Conservation (phyloP, 2,888 invertebrate species). For the Agapostemon virescens region DNA sequence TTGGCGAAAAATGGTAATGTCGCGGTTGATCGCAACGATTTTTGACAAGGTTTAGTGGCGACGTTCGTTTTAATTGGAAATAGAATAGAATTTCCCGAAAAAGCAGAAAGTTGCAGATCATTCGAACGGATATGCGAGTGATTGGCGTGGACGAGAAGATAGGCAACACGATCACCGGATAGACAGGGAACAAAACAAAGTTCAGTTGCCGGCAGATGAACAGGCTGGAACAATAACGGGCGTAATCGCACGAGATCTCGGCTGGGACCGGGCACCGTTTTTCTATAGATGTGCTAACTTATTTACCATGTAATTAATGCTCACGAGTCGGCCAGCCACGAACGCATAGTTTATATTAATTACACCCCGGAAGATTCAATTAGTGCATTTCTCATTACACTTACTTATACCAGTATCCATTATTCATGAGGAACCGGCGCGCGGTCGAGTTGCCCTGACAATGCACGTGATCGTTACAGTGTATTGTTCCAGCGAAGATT, state of each 20-base stretch:
- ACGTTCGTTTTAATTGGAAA: background rate
- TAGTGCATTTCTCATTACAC: slow-evolving; percentile 79
- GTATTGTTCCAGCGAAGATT: slow-evolving; percentile 34
- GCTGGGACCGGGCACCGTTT: slow-evolving; percentile 45
- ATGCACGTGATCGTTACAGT: slow-evolving; percentile 64
- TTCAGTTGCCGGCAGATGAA: background rate
- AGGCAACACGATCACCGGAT: background rate
- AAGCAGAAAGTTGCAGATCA: background rate
- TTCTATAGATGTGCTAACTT: slow-evolving; percentile 57
- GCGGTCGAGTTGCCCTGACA: slow-evolving; percentile 69
- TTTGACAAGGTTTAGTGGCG: no score
- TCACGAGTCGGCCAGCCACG: slow-evolving; percentile 66
- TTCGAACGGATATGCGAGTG: background rate
- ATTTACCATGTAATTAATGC: slow-evolving; percentile 74
- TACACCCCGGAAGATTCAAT: slow-evolving; percentile 79
- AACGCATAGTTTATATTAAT: slow-evolving; percentile 78
- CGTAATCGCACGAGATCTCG: slow-evolving; percentile 38
- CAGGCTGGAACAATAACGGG: slow-evolving; percentile 18
- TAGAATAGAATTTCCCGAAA: background rate
- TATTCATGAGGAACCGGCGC: slow-evolving; percentile 74
- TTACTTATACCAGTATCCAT: slow-evolving; percentile 77
- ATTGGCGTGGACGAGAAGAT: background rate
- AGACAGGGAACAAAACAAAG: background rate
- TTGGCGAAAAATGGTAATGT: no score
- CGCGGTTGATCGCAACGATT: no score